A percentile compares a stretch with the other conserved stretches of the same genome.
Evolutionary conservation across 1,140 invertebrate species (phyloP).

Genomic region (Reticulitermes speratus): DNA sequence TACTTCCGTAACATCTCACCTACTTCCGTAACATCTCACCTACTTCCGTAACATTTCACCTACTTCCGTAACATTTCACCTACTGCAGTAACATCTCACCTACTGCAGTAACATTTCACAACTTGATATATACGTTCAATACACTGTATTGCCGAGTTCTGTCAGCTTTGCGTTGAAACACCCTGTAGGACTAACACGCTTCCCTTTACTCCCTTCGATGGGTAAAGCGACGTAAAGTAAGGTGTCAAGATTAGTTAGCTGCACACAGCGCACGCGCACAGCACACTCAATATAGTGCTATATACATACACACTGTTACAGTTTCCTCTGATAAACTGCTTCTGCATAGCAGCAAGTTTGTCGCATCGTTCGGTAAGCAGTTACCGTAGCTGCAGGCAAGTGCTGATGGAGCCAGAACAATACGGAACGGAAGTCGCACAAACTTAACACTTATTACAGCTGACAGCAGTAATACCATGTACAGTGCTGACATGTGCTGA

Average conservation of each 20-base stretch:
- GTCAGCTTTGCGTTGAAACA: neutral
- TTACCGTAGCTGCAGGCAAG: neutral
- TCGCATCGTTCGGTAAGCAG: neutral
- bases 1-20: too few relatives aligned
- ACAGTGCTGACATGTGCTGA: too few relatives aligned
- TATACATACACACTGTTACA: neutral
- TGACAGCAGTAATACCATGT: too few relatives aligned
- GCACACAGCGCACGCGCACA: neutral
- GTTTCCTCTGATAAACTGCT: neutral
- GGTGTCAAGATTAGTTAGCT: slow-evolving; percentile 6
- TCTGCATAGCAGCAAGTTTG: neutral
- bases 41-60: too few relatives aligned
- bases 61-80: too few relatives aligned
- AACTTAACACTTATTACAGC: neutral
- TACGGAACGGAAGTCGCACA: neutral
- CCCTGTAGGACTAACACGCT: neutral
- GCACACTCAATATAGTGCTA: neutral
- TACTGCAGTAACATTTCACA: too few relatives aligned
- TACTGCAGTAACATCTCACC: too few relatives aligned
- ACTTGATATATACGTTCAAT: too few relatives aligned
- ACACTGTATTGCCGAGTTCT: neutral
- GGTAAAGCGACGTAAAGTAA: neutral
- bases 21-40: too few relatives aligned
- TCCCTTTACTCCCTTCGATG: slow-evolving; percentile 4
- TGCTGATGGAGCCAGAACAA: too few relatives aligned